Percentiles rank a stretch among this genome's conserved stretches.
Evolutionary conservation across 2,888 invertebrate genomes (phyloP).

Genomic region (Eupithecia pulchellata): DNA sequence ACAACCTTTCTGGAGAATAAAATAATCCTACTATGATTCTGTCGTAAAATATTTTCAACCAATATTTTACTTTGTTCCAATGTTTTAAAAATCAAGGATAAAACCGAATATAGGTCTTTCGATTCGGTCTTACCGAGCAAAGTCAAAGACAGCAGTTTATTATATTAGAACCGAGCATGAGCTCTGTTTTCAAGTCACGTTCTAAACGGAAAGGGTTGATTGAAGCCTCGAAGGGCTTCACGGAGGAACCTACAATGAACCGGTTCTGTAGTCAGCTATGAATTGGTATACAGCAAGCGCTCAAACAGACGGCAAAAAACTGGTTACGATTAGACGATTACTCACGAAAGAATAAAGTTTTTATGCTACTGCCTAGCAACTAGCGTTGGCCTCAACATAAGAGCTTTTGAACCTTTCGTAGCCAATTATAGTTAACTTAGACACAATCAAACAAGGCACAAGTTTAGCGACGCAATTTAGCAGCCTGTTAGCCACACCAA

Average conservation of each 20-base stretch:
- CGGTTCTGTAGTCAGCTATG: conserved; percentile 8
- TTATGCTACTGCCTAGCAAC: not conserved
- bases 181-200: conserved; percentile 28
- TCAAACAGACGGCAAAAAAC: not conserved
- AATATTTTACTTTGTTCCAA: not conserved
- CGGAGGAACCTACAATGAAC: conserved; percentile 29
- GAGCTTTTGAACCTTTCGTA: not conserved
- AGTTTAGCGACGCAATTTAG: not conserved
- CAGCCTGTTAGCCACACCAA: not conserved
- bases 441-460: not conserved
- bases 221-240: conserved; percentile 35
- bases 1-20: not conserved
- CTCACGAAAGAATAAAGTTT: not conserved
- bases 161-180: conserved; percentile 11
- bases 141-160: not conserved
- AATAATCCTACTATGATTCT: not conserved
- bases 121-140: not conserved
- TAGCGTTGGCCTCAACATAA: not conserved
- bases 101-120: not conserved
- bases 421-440: no score
- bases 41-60: not conserved
- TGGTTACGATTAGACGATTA: not conserved
- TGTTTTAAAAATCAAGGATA: not conserved
- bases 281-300: not conserved
- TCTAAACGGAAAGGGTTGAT: conserved; percentile 22